phyloP scores from a whole-genome alignment of 2,888 invertebrate species.

The Synanthedon myopaeformis region DNA sequence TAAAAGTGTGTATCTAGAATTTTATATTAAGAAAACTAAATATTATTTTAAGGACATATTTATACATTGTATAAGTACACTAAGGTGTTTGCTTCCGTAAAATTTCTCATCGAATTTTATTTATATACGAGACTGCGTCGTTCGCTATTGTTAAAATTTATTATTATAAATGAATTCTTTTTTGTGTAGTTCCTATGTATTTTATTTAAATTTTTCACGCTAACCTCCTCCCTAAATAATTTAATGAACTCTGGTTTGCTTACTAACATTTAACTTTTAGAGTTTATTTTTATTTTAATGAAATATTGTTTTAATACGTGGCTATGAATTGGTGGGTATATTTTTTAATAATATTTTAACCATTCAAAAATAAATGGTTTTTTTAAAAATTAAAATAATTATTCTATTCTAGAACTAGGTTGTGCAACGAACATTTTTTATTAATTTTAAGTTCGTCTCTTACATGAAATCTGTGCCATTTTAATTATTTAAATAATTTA shows the following conservation, averaged over 20 bases:
- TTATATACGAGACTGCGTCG: neutral
- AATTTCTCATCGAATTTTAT: neutral
- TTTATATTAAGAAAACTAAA: neutral
- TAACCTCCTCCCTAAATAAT: neutral
- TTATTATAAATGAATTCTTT: neutral
- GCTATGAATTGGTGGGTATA: neutral
- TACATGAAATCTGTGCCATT: conserved; percentile 18
- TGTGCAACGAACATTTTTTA: conserved; percentile 35
- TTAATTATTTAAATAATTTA: conserved; percentile 4
- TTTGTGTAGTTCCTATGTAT: neutral
- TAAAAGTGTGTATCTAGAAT: conserved; percentile 23
- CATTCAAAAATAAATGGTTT: neutral
- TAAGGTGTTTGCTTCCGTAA: neutral
- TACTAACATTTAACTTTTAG: neutral
- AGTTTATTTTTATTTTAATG: neutral
- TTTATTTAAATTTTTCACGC: neutral
- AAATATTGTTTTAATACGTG: conserved; percentile 6
- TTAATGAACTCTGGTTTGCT: neutral
- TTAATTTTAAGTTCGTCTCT: conserved; percentile 13
- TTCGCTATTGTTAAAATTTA: neutral
- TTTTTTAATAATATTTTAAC: neutral
- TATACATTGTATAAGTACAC: neutral
- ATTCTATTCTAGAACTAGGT: conserved; percentile 25
- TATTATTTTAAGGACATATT: neutral
- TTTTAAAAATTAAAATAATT: neutral